Evolutionary conservation across 2,797 vertebrate species (phyloP), one percentile per base, ranked within the genome.

Genomic region (Onychomys torridus): DNA sequence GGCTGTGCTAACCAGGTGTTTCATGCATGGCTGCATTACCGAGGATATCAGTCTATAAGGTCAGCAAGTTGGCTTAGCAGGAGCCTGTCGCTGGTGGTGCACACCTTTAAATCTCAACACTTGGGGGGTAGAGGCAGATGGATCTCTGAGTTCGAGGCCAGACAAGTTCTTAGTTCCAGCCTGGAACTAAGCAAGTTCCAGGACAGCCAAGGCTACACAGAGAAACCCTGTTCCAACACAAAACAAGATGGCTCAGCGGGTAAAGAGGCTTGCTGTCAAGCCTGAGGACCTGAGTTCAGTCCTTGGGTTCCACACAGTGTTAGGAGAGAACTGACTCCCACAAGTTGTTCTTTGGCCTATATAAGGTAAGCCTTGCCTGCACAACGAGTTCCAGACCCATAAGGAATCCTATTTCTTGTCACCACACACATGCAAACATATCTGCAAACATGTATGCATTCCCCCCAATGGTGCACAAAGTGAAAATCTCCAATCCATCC

Each of bases 341-440:
- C 23, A 13, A 8, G 46, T 69, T n/a, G 46, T 71, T 23, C 23
- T 55, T 19, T 55, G 49, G 32, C 9, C 29, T 14, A 10, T 69
- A 4, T 27, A 43, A 49, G 3, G 6, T 49, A 16, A 86, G 46
- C 46, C 46, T 69, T 69, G 65, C 34, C 34, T 14, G 17, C 6
- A 37, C 46, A 37, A 25, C 6, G 6, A 85, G 63, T 37, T 86
- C 49, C 46, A 71, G 10, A 71, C 21, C 46, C 37, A 17, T 65
- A 32, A 46, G 40, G 43, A 21, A 59, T 37, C n/a, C 78, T 37
- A n/a, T 59, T 2, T 59, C 46, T 86, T 16, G n/a, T n/a, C 49
- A 4, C 5, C 27, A 32, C n/a, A 40, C n/a, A 32, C 2, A 0
- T 43, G n/a, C 16, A 57, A 4, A 57, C n/a, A 40, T 27, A 6